Base-by-base conservation (phyloP, 2,797 vertebrate species). In the Synanceia verrucosa region DNA sequence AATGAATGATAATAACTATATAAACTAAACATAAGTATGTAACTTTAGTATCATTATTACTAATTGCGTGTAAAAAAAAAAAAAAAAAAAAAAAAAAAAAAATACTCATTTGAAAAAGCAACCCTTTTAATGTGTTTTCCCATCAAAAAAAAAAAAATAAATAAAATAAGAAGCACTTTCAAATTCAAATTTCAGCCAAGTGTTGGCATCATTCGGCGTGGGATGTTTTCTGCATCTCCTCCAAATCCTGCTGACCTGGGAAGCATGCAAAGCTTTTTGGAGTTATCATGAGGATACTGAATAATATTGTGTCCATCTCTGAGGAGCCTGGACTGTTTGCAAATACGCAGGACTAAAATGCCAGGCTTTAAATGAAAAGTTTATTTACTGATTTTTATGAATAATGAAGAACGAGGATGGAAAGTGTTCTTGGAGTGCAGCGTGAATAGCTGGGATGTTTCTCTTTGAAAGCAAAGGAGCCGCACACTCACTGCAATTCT, bases 361-460 rank as follows among this genome's bases (percentile, higher is more conserved):
- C 29, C 39, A 7, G 2, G 46, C 63, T 59, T 41, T 41, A 41
- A 69, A 36, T 31, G 36, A 57, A 51, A 47, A 61, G 9, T 66
- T 60, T 70, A 65, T 74, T 73, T 73, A 68, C 59, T 55, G n/a
- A n/a, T 47, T 61, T 75, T 53, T 52, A 58, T 70, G 41, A 75
- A 79, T 70, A 76, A 75, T 63, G 43, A 48, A 76, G 34, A 29
- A 57, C 34, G 23, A 85, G 73, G 56, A 70, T 24, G 24, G 29
- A 64, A 77, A 50, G 46, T 36, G 9, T 51, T 76, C 62, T 67
- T 41, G 36, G 55, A 70, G 46, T 9, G 26, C 71, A 48, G 41
- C 19, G 23, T 26, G 61, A 73, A 44, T 47, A 44, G 53, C 24
- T 3, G 3, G 47, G 28, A 39, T 56, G 48, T 61, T n/a, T 69